phyloP scores from a whole-genome alignment of 2,797 vertebrate species.

The Malacoraja senta region DNA sequence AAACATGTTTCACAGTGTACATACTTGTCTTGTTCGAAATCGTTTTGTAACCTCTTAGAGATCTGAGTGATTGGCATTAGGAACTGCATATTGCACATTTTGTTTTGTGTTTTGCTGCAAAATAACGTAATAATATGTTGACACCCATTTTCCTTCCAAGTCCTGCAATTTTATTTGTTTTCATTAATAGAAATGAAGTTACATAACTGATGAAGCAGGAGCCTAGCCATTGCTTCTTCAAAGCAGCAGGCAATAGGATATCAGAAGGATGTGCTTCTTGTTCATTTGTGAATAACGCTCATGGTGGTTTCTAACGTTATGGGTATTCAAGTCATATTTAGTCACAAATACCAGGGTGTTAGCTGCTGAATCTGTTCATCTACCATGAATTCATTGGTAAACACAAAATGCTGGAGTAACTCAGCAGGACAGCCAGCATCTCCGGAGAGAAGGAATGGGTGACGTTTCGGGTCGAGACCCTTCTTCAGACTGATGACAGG shows the following conservation, averaged over 20 bases:
- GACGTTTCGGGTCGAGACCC: too few species aligned
- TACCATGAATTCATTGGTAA: too few species aligned
- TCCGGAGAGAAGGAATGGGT: too few species aligned
- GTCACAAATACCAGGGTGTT: too few species aligned
- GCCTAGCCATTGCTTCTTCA: neutral
- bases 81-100: neutral
- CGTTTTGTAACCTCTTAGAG: neutral
- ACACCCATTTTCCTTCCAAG: neutral
- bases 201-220: neutral
- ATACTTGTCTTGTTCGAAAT: too few species aligned
- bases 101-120: neutral
- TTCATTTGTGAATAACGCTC: neutral
- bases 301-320: neutral
- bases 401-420: too few species aligned
- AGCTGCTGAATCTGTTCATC: too few species aligned
- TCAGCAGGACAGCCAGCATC: too few species aligned
- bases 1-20: too few species aligned
- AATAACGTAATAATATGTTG: too few species aligned
- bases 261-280: neutral
- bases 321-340: too few species aligned
- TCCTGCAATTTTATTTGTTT: neutral
- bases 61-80: neutral
- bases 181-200: neutral
- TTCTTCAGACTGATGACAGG: too few species aligned
- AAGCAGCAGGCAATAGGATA: neutral